Conservation (phyloP, 2,888 invertebrate genomes). For the Eupithecia tripunctaria region DNA sequence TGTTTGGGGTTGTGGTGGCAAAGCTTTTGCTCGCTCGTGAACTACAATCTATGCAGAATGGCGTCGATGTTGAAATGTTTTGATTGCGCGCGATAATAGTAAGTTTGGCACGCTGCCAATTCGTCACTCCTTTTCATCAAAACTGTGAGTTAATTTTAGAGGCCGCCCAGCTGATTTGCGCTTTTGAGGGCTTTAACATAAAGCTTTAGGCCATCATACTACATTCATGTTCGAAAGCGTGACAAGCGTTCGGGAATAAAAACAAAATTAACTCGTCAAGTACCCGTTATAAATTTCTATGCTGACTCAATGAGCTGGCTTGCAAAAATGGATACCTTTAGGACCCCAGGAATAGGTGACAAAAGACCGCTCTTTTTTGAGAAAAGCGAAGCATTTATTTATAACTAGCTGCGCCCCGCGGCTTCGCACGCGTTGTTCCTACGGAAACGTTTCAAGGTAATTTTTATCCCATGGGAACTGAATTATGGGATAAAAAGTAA, state of each 20-base stretch:
- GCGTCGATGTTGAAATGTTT: slow-evolving; percentile 29
- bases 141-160: slow-evolving; percentile 22
- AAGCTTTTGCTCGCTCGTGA: background rate
- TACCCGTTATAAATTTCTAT: background rate
- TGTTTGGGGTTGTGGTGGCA: background rate
- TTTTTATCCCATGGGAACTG: too few relatives aligned
- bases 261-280: too few relatives aligned
- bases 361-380: background rate
- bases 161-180: background rate
- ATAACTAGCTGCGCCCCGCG: too few relatives aligned
- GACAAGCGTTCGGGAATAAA: background rate
- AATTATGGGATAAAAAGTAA: too few relatives aligned
- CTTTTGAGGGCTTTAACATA: background rate
- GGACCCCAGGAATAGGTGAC: background rate
- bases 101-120: slow-evolving; percentile 22
- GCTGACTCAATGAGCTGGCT: background rate
- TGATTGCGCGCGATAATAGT: slow-evolving; percentile 33
- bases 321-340: background rate
- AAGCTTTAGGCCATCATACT: background rate
- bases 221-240: background rate
- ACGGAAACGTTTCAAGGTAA: too few relatives aligned
- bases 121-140: slow-evolving; percentile 19
- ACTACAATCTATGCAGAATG: slow-evolving; percentile 23
- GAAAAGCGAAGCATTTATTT: background rate
- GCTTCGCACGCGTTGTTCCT: too few relatives aligned